Base-by-base conservation (phyloP, 1,140 invertebrate genomes). In the Drusus annulatus region DNA sequence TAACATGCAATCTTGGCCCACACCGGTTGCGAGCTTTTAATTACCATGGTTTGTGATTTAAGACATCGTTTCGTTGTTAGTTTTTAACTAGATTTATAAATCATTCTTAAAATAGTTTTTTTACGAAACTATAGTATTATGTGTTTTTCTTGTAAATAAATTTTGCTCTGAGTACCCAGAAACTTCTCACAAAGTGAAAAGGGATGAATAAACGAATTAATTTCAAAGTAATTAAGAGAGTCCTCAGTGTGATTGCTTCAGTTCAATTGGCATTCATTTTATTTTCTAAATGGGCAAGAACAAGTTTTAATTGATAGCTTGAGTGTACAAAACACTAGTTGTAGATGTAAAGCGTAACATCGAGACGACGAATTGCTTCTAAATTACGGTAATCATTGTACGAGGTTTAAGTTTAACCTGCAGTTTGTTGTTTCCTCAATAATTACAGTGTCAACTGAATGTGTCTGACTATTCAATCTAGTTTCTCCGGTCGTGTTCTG, bases 401-500 rank as follows among this genome's bases (percentile, higher is more conserved):
- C 65, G 45, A 23, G 63, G 31, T 69, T 69, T 23, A 19, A 36
- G 65, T 69, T 50, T 17, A 69, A 50, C 62, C 25, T 45, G 28
- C 10, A 36, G 65, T 69, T 69, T 4, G 36, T 69, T 69, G 16
- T 17, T 19, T 50, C 13, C 36, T 69, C 65, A 19, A 28, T 28
- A 23, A 69, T 69, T 69, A 69, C 8, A 50, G 65, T 69, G 65
- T 69, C 65, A 63, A 69, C 36, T 69, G 36, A 69, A 69, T 69
- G 16, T 69, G 65, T 45, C 65, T 36, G 36, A 69, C 31, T 23
- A 19, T 69, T 69, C 65, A 36, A 45, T 45, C 65, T 36, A 10
- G 28, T 69, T 69, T 19, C 65, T 6, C 23, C n/a, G 23, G 17
- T 50, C 65, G 25, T 65, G 62, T 28, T 25, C 25, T 31, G 62